These are phyloP conservation scores for Synergus gifuensis DNA, from an alignment of 2,888 invertebrate genomes.

Conservation along the genomic window DNA sequence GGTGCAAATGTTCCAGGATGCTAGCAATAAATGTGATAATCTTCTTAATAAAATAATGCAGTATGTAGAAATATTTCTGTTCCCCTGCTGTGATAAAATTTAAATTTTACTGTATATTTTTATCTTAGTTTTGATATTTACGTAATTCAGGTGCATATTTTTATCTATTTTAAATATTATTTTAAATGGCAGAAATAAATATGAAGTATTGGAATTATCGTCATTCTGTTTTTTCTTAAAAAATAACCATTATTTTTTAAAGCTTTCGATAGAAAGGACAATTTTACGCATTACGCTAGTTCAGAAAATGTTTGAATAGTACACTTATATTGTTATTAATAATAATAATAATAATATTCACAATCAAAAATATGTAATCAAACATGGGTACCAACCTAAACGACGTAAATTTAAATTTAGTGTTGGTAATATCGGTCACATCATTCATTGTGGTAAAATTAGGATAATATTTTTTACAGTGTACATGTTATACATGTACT, in stretches of 20 bases:
- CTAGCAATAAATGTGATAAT: neutral
- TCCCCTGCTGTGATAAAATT: neutral
- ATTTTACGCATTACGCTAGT: no score
- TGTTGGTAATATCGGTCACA: no score
- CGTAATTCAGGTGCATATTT: neutral
- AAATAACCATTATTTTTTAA: neutral
- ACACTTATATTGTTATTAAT: no score
- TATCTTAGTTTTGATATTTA: neutral
- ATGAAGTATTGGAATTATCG: neutral
- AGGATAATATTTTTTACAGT: no score
- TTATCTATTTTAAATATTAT: neutral
- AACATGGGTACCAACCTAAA: no score
- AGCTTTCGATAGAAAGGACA: neutral
- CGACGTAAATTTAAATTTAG: no score
- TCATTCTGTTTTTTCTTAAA: neutral
- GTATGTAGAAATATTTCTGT: neutral
- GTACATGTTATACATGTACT: no score
- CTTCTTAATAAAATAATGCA: no score
- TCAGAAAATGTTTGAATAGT: no score
- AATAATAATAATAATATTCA: no score
- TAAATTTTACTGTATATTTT: neutral
- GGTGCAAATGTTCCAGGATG: slow-evolving; percentile 75
- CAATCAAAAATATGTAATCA: no score
- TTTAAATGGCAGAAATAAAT: neutral
- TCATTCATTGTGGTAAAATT: no score